These are phyloP conservation scores for Gonocerus acuteangulatus DNA, from an alignment of 2,888 invertebrate genomes.

Conservation along the genomic window DNA sequence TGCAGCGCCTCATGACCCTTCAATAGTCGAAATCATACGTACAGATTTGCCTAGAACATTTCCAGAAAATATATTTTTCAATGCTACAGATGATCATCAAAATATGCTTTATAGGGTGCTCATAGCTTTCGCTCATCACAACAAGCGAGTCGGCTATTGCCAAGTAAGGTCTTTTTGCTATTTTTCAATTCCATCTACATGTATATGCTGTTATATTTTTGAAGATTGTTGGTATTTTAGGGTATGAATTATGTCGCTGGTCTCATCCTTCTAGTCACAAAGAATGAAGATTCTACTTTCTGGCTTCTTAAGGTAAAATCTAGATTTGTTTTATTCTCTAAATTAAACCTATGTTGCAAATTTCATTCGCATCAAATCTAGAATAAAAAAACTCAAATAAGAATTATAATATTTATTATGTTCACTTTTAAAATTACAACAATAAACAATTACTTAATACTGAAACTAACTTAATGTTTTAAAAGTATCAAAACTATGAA, in stretches of 20 bases:
- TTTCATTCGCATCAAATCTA: too few relatives aligned
- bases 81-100: conserved; percentile 60
- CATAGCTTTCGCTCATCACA: conserved; percentile 81
- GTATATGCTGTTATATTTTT: too few relatives aligned
- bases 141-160: conserved; percentile 82
- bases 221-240: conserved; percentile 44
- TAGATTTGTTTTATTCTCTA: not conserved
- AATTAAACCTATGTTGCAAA: too few relatives aligned
- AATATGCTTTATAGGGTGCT: conserved; percentile 76
- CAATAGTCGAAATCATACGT: conserved; percentile 70
- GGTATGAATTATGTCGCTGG: conserved; percentile 90
- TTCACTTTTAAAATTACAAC: too few relatives aligned
- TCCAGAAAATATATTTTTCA: conserved; percentile 90
- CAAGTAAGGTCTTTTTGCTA: conserved; percentile 48
- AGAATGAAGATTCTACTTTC: conserved; percentile 84
- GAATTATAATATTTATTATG: too few relatives aligned
- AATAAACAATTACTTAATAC: too few relatives aligned
- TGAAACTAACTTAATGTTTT: too few relatives aligned
- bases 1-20: conserved; percentile 60
- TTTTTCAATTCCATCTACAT: too few relatives aligned
- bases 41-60: conserved; percentile 89
- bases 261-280: conserved; percentile 72
- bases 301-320: conserved; percentile 74
- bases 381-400: too few relatives aligned
- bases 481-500: too few relatives aligned